phyloP scores from a whole-genome alignment of 2,113 vertebrate genomes.

The Planiliza haematocheilus region DNA sequence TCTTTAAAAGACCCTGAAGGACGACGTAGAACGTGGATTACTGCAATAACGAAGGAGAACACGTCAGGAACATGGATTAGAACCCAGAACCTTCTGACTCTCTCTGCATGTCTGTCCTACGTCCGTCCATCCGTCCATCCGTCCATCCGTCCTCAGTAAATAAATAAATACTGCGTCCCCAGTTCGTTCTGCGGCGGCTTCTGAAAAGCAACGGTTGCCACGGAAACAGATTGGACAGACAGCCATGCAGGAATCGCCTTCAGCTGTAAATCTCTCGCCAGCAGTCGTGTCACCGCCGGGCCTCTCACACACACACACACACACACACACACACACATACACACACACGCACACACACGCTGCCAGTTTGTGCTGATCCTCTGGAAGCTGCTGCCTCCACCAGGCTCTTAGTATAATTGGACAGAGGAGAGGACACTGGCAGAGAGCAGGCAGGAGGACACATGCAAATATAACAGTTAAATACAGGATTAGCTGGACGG shows the following conservation, averaged over 20 bases:
- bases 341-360: conserved; percentile 11
- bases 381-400: conserved; percentile 53
- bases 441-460: not conserved
- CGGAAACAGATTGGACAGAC: conserved; percentile 74
- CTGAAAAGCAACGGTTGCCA: conserved; percentile 68
- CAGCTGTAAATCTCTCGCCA: conserved; percentile 65
- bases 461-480: conserved; percentile 38
- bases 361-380: conserved; percentile 59
- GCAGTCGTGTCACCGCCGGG: conserved; percentile 32
- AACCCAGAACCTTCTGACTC: too few species aligned
- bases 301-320: conserved; percentile 1
- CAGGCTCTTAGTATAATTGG: conserved; percentile 67
- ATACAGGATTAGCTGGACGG: conserved; percentile 14
- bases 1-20: too few species aligned
- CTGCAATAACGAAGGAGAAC: too few species aligned
- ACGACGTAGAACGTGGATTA: too few species aligned
- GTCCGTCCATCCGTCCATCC: too few species aligned
- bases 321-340: conserved; percentile 30
- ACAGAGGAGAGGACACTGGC: conserved; percentile 35
- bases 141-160: not conserved
- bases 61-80: too few species aligned
- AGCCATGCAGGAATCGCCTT: conserved; percentile 52
- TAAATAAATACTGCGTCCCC: conserved; percentile 21
- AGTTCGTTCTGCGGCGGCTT: conserved; percentile 7
- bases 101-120: too few species aligned